These are phyloP conservation scores for Eupithecia inturbata DNA, from an alignment of 2,888 invertebrate genomes.

Conservation along the genomic window DNA sequence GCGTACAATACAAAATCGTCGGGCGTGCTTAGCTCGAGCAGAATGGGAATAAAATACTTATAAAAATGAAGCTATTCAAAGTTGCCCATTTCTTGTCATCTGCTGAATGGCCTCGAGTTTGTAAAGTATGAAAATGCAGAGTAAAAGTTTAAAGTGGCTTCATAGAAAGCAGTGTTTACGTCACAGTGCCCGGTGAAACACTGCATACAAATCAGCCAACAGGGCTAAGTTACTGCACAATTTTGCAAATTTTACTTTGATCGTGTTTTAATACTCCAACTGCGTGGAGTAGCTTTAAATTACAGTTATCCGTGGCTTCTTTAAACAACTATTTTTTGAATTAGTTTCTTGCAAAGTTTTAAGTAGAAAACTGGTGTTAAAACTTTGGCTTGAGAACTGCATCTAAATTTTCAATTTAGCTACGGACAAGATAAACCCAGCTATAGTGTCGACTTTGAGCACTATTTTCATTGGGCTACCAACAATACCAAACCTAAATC, in stretches of 20 bases:
- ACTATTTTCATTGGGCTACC: not conserved
- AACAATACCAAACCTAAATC: not conserved
- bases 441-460: not conserved
- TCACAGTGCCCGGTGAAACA: conserved; percentile 55
- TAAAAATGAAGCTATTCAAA: conserved; percentile 48
- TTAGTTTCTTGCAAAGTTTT: conserved; percentile 49
- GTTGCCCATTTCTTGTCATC: conserved; percentile 50
- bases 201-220: conserved; percentile 68
- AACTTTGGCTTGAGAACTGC: conserved; percentile 36
- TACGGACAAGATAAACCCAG: not conserved
- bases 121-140: conserved; percentile 51
- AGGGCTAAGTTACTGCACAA: conserved; percentile 55
- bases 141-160: conserved; percentile 63
- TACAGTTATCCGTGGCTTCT: conserved; percentile 58
- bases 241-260: conserved; percentile 68
- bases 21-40: conserved; percentile 29
- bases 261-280: conserved; percentile 64
- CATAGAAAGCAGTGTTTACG: conserved; percentile 54
- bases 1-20: conserved; percentile 30
- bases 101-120: conserved; percentile 48
- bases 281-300: conserved; percentile 59
- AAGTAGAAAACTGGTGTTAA: conserved; percentile 32
- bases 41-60: conserved; percentile 39
- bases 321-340: conserved; percentile 62
- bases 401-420: conserved; percentile 39